Base-by-base conservation (phyloP, 2,113 vertebrate species). In the Sminthopsis crassicaudata region DNA sequence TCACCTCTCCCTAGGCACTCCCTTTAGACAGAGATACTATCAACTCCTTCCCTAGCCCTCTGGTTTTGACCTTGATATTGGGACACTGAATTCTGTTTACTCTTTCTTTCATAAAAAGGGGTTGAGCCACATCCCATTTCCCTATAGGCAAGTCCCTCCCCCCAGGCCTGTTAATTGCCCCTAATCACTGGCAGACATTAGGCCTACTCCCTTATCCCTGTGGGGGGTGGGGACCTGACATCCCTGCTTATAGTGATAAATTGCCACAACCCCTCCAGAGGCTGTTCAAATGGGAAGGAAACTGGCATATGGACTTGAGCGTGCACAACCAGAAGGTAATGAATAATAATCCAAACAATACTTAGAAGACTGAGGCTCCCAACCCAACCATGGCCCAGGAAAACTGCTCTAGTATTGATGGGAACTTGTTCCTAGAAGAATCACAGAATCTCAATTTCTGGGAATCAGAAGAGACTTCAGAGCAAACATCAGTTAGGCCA, bases 311-410 rank as follows among this genome's bases (percentile, higher is more conserved):
- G 67, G 67, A 84, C 67, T 84, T 84, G 19, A 84, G n/a, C 19
- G 0, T 22, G 67, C 36, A 22, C 67, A 42, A 84, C 60, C 67
- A 84, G 36, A 84, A 84, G 67, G 67, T 84, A 42, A 84, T 42
- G 67, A 84, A 84, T 84, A 84, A 84, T 84, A n/a, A 84, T 84
- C n/a, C 67, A 84, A 42, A 84, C n/a, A 84, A 84, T 84, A 84
- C n/a, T n/a, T n/a, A 42, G n/a, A 84, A 84, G n/a, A 84, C 0
- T 16, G 4, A 84, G 36, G 36, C n/a, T 84, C 67, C 67, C 23
- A 84, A 42, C 5, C 36, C n/a, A 84, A 19, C 0, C 0, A 84
- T 84, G 67, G 36, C n/a, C 67, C 67, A 84, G 67, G 67, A n/a
- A 84, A 84, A 19, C 42, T 36, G n/a, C 14, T 22, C 67, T 42